Evolutionary conservation across 2,888 invertebrate genomes (phyloP).

Genomic region (Emmelina monodactyla): DNA sequence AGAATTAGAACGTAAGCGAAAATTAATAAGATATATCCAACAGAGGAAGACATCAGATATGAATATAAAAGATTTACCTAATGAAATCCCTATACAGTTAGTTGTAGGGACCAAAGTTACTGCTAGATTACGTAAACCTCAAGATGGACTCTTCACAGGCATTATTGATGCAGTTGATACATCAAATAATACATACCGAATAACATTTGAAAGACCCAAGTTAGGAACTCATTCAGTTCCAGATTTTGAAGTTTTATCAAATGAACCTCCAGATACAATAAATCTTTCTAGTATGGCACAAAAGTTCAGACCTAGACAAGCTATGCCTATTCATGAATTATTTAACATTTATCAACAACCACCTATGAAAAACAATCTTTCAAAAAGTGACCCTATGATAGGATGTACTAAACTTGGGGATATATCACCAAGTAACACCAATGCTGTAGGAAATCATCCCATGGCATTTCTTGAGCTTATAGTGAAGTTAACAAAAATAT

Average conservation of each 20-base stretch:
- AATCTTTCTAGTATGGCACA: constrained; percentile 84
- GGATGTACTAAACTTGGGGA: constrained; percentile 62
- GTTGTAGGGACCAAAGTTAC: constrained; percentile 95
- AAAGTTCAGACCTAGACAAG: constrained; percentile 77
- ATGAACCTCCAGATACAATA: constrained; percentile 91
- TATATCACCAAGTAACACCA: constrained; percentile 47
- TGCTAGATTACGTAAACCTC: constrained; percentile 88
- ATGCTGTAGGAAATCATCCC: constrained; percentile 81
- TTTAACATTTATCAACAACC: constrained; percentile 48
- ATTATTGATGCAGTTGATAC: constrained; percentile 96
- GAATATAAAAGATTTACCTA: constrained; percentile 86
- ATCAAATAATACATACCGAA: constrained; percentile 91
- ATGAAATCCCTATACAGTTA: constrained; percentile 92
- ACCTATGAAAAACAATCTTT: constrained; percentile 34
- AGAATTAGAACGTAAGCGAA: constrained; percentile 88
- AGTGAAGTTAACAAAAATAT: constrained; percentile 85
- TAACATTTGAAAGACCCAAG: constrained; percentile 91
- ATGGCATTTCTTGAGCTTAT: constrained; percentile 84
- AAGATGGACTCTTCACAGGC: constrained; percentile 95
- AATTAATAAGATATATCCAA: constrained; percentile 91
- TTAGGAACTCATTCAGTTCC: constrained; percentile 95
- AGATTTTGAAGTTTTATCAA: constrained; percentile 95
- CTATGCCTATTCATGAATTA: constrained; percentile 65
- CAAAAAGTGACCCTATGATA: constrained; percentile 76
- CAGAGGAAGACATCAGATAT: constrained; percentile 87